A percentile compares a stretch with the other conserved stretches of the same genome.
Evolutionary conservation across 1,140 invertebrate genomes (phyloP).

Genomic region (Ceratina japonica): DNA sequence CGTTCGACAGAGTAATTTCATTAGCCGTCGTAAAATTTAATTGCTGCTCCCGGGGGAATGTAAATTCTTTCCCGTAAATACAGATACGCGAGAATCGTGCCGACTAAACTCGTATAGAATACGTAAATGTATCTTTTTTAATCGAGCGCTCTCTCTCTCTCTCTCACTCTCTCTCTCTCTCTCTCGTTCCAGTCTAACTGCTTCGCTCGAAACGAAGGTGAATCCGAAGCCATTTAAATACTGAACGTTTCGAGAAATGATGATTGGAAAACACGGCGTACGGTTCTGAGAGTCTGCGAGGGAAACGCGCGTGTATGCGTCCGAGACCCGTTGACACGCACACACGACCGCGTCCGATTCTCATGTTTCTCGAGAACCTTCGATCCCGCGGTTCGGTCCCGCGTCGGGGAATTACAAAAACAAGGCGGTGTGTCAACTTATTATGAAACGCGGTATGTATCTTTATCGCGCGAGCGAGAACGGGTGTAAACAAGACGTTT

Average conservation of each 20-base stretch:
- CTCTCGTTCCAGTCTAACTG: no score
- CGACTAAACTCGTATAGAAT: no score
- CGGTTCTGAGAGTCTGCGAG: background rate
- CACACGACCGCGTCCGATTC: background rate
- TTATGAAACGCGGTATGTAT: slow-evolving; percentile 50
- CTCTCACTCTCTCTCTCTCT: no score
- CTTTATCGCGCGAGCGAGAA: background rate
- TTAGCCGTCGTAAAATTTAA: slow-evolving; percentile 28
- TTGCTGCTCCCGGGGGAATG: slow-evolving; percentile 8
- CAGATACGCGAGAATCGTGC: background rate
- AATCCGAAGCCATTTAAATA: background rate
- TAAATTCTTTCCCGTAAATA: background rate
- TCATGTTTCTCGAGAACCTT: slow-evolving; percentile 30
- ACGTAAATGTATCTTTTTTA: no score
- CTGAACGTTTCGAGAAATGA: background rate
- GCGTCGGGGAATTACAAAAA: slow-evolving; percentile 17
- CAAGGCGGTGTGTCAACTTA: slow-evolving; percentile 39
- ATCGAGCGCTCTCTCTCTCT: no score
- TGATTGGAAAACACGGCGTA: no score
- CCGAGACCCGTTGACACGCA: background rate
- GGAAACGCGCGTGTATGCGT: background rate
- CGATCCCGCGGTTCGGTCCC: slow-evolving; percentile 1
- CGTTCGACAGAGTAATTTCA: slow-evolving; percentile 13
- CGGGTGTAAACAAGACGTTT: slow-evolving; percentile 24
- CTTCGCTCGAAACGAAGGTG: background rate